phyloP scores from a whole-genome alignment of 2,888 invertebrate genomes.

The Saturnia pavonia region DNA sequence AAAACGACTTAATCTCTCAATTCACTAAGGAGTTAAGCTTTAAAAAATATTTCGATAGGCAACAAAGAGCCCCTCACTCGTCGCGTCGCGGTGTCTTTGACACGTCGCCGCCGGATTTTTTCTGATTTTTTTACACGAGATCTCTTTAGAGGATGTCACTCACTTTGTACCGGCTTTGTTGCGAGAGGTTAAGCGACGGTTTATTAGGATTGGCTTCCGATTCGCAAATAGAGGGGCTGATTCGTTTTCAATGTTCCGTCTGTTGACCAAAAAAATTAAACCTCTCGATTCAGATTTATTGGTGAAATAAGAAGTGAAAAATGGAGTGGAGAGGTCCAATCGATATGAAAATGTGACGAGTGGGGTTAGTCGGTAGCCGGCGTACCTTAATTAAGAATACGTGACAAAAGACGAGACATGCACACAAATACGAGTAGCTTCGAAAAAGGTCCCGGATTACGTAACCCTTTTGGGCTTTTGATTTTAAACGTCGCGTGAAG shows the following conservation, averaged over 20 bases:
- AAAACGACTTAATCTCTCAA: conserved; percentile 83
- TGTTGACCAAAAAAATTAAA: conserved; percentile 52
- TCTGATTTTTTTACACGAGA: conserved; percentile 52
- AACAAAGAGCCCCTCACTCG: conserved; percentile 74
- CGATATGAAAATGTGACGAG: conserved; percentile 75
- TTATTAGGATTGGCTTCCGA: conserved; percentile 79
- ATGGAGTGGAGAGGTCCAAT: no score
- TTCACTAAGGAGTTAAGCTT: conserved; percentile 83
- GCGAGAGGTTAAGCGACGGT: conserved; percentile 79
- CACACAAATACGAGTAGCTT: conserved; percentile 73
- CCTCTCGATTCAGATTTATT: conserved; percentile 53
- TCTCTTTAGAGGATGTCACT: conserved; percentile 78
- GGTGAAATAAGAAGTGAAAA: conserved; percentile 46
- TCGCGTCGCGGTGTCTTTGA: conserved; percentile 78
- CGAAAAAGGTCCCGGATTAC: conserved; percentile 80
- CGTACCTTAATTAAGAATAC: conserved; percentile 82
- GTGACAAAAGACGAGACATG: conserved; percentile 82
- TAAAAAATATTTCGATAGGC: conserved; percentile 80
- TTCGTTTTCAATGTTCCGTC: conserved; percentile 57
- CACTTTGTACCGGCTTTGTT: conserved; percentile 81
- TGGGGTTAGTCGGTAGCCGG: conserved; percentile 69
- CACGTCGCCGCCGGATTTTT: conserved; percentile 79
- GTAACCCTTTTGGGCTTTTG: conserved; percentile 81
- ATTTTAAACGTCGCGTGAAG: conserved; percentile 79
- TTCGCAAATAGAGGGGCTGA: conserved; percentile 73